Conservation (phyloP, 1,140 invertebrate genomes). For the Drosophila tropicalis region DNA sequence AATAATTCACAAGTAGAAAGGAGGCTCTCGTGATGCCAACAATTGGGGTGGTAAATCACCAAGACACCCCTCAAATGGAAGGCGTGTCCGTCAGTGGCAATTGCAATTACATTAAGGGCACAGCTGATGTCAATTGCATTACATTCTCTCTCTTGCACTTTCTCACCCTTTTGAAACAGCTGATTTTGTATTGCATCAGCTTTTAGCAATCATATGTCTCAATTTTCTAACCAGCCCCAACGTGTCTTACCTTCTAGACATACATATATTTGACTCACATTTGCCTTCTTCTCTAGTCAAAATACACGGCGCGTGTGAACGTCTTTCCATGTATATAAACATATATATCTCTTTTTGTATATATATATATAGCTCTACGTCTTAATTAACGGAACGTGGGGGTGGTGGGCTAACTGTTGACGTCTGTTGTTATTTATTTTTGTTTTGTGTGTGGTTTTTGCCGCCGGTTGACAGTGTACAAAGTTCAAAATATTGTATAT, state of each 20-base stretch:
- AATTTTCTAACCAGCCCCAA: slow-evolving; percentile 16
- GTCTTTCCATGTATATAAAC: slow-evolving; percentile 41
- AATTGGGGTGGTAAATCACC: slow-evolving; percentile 8
- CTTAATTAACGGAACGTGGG: slow-evolving; percentile 21
- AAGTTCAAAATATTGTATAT: slow-evolving; percentile 43
- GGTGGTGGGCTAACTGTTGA: slow-evolving; percentile 62
- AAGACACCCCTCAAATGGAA: too few relatives aligned
- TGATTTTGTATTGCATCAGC: slow-evolving; percentile 45
- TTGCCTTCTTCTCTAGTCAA: slow-evolving; percentile 50
- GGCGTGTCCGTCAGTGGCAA: not conserved
- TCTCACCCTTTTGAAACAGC: slow-evolving; percentile 20
- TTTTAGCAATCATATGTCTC: slow-evolving; percentile 10
- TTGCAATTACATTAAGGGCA: slow-evolving; percentile 41
- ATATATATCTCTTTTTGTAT: slow-evolving; percentile 21
- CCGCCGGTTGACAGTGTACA: slow-evolving; percentile 41
- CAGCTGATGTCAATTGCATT: slow-evolving; percentile 30
- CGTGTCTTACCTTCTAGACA: not conserved
- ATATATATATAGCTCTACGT: slow-evolving; percentile 5
- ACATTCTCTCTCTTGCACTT: not conserved
- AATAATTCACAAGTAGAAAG: slow-evolving; percentile 37
- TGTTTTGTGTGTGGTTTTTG: not conserved
- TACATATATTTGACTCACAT: slow-evolving; percentile 72
- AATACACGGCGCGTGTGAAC: slow-evolving; percentile 60
- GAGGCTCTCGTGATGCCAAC: not conserved
- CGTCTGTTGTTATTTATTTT: slow-evolving; percentile 43